Conservation (phyloP, 2,797 vertebrate genomes). For the Anas capensis region DNA sequence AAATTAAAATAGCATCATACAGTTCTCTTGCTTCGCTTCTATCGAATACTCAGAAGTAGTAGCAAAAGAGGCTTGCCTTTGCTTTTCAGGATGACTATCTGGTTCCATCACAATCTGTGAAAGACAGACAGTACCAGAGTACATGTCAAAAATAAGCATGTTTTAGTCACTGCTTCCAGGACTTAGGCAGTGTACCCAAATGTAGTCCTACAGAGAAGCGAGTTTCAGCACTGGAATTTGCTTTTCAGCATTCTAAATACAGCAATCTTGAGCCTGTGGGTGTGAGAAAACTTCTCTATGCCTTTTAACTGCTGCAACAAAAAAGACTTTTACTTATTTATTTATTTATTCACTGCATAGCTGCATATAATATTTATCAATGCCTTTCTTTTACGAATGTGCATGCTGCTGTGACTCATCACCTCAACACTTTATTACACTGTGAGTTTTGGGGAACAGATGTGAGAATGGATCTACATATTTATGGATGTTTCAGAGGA, state of each 20-base stretch:
- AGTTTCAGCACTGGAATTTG: constrained; percentile 39
- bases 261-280: constrained; percentile 64
- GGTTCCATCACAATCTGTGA: constrained; percentile 32
- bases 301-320: constrained; percentile 70
- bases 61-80: neutral
- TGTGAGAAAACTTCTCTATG: constrained; percentile 74
- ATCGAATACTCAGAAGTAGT: neutral
- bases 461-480: accelerated
- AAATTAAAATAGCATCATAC: neutral
- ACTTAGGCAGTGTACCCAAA: constrained; percentile 16
- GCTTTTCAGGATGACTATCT: constrained; percentile 8
- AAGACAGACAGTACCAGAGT: constrained; percentile 30
- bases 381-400: neutral
- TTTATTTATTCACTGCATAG: constrained; percentile 45
- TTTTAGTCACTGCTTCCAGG: constrained; percentile 54
- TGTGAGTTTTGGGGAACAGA: neutral
- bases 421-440: neutral
- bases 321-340: constrained; percentile 1
- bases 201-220: neutral
- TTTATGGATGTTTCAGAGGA: neutral
- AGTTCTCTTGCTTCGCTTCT: constrained; percentile 11
- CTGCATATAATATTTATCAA: neutral
- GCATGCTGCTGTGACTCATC: neutral
- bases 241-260: constrained; percentile 63
- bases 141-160: constrained; percentile 42